These are phyloP conservation scores for Scolopax bukidnonensis DNA, from an alignment of 2,797 vertebrate genomes.

Conservation along the genomic window DNA sequence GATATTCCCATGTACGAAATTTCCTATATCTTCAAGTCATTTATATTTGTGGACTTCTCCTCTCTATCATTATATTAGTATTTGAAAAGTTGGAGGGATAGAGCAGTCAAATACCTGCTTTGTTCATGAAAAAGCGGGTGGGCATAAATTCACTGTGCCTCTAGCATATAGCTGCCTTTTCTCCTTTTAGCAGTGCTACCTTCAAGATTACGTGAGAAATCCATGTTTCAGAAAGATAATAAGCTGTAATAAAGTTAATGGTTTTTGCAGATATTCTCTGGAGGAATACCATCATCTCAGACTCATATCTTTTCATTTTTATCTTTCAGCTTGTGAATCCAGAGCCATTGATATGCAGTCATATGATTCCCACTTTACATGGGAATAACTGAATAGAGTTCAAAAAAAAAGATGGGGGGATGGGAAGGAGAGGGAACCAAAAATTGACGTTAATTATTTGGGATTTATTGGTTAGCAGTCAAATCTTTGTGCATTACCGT, in stretches of 20 bases:
- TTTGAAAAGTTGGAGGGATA: background rate
- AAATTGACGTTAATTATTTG: background rate
- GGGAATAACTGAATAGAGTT: background rate
- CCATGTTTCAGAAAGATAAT: background rate
- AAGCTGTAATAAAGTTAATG: background rate
- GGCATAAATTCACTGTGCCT: background rate
- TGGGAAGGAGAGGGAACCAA: background rate
- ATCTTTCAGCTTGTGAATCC: background rate
- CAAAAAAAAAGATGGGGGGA: rapidly evolving
- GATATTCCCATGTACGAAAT: background rate
- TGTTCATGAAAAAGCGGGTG: background rate
- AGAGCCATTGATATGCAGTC: background rate
- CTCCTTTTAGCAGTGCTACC: background rate
- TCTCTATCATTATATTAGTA: background rate
- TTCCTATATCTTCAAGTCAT: background rate
- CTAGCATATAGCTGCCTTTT: background rate
- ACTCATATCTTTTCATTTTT: background rate
- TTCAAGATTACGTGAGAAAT: background rate
- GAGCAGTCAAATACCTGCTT: background rate
- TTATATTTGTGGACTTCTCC: background rate
- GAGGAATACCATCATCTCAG: background rate
- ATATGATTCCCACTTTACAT: background rate
- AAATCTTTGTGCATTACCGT: background rate
- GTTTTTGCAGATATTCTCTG: background rate
- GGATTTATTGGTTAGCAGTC: background rate